Conservation (phyloP, 1,140 invertebrate species). For the Drosophila willistoni region DNA sequence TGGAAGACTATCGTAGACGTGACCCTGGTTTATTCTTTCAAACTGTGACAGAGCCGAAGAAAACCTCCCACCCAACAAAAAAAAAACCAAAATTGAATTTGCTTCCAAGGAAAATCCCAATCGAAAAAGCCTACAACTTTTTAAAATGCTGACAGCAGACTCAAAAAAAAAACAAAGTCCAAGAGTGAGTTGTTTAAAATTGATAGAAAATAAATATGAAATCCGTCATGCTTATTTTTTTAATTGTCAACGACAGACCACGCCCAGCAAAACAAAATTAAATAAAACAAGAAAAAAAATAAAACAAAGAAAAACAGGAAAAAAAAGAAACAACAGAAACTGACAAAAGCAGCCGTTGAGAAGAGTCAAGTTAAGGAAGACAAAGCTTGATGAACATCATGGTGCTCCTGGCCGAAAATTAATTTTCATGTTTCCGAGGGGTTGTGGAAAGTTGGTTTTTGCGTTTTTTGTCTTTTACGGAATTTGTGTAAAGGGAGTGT, state of each 20-base stretch:
- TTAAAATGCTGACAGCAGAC: constrained; percentile 5
- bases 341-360: constrained; percentile 36
- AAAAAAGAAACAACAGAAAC: neutral
- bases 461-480: too few species aligned
- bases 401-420: constrained; percentile 4
- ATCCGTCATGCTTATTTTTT: constrained; percentile 42
- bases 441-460: neutral
- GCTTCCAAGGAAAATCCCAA: neutral
- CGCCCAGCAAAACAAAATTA: constrained; percentile 32
- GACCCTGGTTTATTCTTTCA: constrained; percentile 12
- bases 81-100: neutral
- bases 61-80: neutral
- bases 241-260: constrained; percentile 44
- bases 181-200: neutral
- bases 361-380: constrained; percentile 22
- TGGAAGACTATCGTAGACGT: constrained; percentile 18
- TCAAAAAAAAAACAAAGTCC: neutral
- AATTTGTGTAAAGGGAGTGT: too few species aligned
- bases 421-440: constrained; percentile 3
- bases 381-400: constrained; percentile 1
- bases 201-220: constrained; percentile 22
- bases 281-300: constrained; percentile 2
- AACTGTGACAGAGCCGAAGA: constrained; percentile 3
- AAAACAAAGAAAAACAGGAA: neutral
- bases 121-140: constrained; percentile 8